Percentiles rank a stretch among this genome's conserved stretches.
Evolutionary conservation across 1,140 invertebrate species (phyloP).

Genomic region (Drosophila murphyi): DNA sequence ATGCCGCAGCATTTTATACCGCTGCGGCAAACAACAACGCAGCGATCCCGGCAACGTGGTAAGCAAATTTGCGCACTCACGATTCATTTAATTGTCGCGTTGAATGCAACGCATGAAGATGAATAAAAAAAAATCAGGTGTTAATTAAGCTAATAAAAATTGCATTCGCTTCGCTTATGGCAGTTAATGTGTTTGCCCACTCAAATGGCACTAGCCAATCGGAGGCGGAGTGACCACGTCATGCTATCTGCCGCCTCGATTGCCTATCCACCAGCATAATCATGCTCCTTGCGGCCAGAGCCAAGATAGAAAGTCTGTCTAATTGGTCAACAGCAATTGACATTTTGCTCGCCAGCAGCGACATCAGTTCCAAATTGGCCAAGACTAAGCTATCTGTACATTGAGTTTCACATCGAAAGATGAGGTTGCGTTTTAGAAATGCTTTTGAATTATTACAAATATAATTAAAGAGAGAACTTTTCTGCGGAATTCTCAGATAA

Average conservation of each 20-base stretch:
- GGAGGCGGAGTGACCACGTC: constrained; percentile 14
- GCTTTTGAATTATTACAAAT: neutral
- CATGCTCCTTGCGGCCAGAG: constrained; percentile 42
- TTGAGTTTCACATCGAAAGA: constrained; percentile 2
- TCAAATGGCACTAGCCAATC: constrained; percentile 54
- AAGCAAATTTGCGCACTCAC: constrained; percentile 57
- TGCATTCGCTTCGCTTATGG: constrained; percentile 73
- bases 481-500: neutral
- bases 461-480: neutral
- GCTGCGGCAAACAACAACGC: constrained; percentile 64
- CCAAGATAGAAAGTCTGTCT: constrained; percentile 62
- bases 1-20: constrained; percentile 77
- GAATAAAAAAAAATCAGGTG: constrained; percentile 50
- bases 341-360: constrained; percentile 30
- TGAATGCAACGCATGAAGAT: constrained; percentile 9
- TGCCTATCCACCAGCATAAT: constrained; percentile 51
- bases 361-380: constrained; percentile 16
- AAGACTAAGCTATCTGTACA: neutral
- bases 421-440: neutral
- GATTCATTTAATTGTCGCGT: constrained; percentile 59
- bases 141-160: constrained; percentile 79
- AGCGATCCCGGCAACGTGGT: constrained; percentile 68
- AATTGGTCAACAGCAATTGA: constrained; percentile 60
- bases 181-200: constrained; percentile 58
- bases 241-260: constrained; percentile 51